Percentiles rank a stretch among this genome's conserved stretches.
Conservation (phyloP, 2,113 vertebrate genomes). For the Caretta caretta region DNA sequence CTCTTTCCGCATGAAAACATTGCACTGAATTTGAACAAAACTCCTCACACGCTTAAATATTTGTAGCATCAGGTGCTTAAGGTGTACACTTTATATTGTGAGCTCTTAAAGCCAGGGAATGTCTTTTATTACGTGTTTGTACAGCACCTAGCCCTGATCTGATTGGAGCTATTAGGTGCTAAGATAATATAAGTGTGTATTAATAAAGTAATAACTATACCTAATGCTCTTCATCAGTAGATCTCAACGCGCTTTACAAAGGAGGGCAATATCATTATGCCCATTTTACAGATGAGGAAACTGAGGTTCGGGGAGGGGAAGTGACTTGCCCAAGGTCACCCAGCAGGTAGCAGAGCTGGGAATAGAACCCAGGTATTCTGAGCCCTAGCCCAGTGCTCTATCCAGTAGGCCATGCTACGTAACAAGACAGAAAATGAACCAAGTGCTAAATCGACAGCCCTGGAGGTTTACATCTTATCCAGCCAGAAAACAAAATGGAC, state of each 20-base stretch:
- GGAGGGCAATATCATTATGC: neutral
- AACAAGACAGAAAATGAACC: neutral
- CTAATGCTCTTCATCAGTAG: neutral
- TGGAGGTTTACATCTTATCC: neutral
- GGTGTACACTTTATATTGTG: neutral
- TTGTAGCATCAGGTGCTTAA: no score
- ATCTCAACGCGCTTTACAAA: neutral
- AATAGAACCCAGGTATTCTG: neutral
- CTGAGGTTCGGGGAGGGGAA: neutral
- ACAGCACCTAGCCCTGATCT: neutral
- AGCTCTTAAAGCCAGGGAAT: neutral
- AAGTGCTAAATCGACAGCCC: neutral
- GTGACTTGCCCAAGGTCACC: neutral
- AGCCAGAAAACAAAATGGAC: neutral
- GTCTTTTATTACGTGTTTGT: neutral
- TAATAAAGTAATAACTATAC: neutral
- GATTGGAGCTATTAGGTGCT: neutral
- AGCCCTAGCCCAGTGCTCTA: neutral
- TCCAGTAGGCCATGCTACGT: neutral
- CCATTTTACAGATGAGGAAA: neutral
- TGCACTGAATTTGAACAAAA: neutral
- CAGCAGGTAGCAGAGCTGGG: neutral
- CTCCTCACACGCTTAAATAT: accelerated
- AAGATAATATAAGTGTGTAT: neutral
- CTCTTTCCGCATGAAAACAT: accelerated